Conservation (phyloP, 1,140 invertebrate genomes). For the Drosophila sturtevanti region DNA sequence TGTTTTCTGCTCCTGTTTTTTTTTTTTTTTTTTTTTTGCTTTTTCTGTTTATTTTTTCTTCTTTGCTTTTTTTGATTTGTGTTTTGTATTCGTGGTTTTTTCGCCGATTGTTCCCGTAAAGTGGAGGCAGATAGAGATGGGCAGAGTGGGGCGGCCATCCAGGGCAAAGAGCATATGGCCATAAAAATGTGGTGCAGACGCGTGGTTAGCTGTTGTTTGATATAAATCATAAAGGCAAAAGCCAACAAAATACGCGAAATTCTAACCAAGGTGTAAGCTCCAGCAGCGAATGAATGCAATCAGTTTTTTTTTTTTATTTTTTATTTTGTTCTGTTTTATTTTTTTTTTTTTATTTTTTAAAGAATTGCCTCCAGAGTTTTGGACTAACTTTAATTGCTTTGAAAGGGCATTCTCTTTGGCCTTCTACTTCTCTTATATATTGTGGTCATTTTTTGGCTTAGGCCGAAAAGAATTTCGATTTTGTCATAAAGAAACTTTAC, state of each 20-base stretch:
- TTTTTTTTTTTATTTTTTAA: no score
- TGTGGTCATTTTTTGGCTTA: constrained; percentile 41
- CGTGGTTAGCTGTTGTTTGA: constrained; percentile 43
- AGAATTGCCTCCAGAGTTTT: not conserved
- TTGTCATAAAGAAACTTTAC: constrained; percentile 73
- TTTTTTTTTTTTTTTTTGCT: constrained; percentile 51
- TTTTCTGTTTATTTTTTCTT: constrained; percentile 56
- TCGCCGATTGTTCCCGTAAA: constrained; percentile 45
- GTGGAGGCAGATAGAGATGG: not conserved
- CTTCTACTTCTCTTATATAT: not conserved
- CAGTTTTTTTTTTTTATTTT: constrained; percentile 3
- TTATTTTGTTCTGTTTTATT: no score
- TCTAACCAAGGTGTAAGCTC: constrained; percentile 23
- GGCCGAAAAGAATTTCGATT: constrained; percentile 63
- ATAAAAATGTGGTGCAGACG: constrained; percentile 74
- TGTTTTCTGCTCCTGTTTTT: constrained; percentile 17
- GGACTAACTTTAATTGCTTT: constrained; percentile 56
- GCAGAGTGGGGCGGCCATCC: not conserved
- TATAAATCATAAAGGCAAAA: constrained; percentile 69
- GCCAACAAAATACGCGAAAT: constrained; percentile 57
- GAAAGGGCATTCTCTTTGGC: not conserved
- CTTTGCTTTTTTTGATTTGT: constrained; percentile 73
- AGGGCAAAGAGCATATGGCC: constrained; percentile 58
- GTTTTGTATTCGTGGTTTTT: constrained; percentile 56
- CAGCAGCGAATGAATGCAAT: constrained; percentile 5